Conservation (phyloP, 2,797 vertebrate species). For the Coluber constrictor region DNA sequence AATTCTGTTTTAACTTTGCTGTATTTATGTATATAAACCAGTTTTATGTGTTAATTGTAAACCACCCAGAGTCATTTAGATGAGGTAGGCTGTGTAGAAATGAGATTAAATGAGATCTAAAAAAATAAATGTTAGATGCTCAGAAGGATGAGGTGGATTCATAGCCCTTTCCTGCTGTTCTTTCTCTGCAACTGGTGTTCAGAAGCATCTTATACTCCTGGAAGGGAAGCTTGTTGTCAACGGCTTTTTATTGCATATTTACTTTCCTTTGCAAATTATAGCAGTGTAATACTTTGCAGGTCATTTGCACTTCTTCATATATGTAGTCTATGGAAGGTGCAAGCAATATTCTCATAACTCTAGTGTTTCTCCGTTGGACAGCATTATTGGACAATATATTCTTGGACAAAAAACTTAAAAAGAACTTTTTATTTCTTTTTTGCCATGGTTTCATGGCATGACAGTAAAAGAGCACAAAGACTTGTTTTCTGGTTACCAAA, state of each 20-base stretch:
- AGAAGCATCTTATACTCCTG: neutral
- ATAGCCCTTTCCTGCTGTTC: neutral
- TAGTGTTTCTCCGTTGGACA: neutral
- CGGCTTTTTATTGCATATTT: neutral
- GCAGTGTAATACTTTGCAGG: neutral
- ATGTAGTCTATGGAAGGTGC: neutral
- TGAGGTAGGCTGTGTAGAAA: neutral
- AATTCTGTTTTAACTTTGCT: neutral
- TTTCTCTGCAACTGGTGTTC: neutral
- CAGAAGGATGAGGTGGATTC: neutral
- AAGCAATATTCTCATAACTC: neutral
- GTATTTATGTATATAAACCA: neutral
- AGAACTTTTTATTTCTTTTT: neutral
- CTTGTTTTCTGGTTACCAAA: constrained; percentile 7
- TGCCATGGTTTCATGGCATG: neutral
- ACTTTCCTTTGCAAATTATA: neutral
- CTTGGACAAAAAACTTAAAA: neutral
- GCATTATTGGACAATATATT: neutral
- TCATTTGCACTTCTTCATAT: neutral
- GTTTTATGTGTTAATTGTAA: neutral
- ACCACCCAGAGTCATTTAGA: neutral
- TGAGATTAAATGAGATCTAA: neutral
- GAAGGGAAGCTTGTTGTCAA: neutral
- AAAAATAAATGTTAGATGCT: neutral
- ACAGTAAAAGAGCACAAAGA: neutral